These are phyloP conservation scores for Melipona bicolor DNA, from an alignment of 2,888 invertebrate genomes.

Conservation along the genomic window DNA sequence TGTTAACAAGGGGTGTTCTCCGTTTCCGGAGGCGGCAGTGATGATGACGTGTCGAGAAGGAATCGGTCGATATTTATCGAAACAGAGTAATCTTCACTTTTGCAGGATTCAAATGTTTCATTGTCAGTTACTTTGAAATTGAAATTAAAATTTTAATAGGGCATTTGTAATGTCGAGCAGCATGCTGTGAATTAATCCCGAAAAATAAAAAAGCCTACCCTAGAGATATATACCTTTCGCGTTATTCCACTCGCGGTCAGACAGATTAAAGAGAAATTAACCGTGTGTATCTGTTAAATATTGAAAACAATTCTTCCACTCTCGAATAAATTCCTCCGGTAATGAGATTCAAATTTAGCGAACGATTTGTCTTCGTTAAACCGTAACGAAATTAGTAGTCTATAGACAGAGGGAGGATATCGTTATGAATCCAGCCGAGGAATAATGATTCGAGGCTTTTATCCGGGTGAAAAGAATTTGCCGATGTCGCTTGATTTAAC, in stretches of 20 bases:
- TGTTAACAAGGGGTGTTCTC: neutral
- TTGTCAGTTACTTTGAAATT: no score
- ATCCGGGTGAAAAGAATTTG: slow-evolving; percentile 12
- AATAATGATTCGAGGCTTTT: neutral
- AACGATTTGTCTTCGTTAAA: slow-evolving; percentile 5
- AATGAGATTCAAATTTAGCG: slow-evolving; percentile 18
- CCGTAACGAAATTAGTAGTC: neutral
- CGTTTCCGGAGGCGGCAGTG: neutral
- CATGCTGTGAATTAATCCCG: no score
- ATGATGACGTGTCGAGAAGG: neutral
- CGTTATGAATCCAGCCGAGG: slow-evolving; percentile 12
- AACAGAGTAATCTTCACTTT: no score
- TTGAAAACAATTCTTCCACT: neutral
- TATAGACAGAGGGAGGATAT: neutral
- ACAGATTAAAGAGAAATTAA: no score
- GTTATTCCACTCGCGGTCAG: no score
- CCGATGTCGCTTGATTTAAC: slow-evolving; percentile 28
- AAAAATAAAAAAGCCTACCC: no score
- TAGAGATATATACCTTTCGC: no score
- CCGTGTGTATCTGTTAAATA: neutral
- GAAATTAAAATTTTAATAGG: no score
- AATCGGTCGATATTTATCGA: no score
- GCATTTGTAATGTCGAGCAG: no score
- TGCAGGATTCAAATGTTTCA: no score
- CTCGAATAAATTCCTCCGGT: neutral